Evolutionary conservation across 2,113 vertebrate genomes (phyloP).

Genomic region (Rhinolophus ferrumequinum): DNA sequence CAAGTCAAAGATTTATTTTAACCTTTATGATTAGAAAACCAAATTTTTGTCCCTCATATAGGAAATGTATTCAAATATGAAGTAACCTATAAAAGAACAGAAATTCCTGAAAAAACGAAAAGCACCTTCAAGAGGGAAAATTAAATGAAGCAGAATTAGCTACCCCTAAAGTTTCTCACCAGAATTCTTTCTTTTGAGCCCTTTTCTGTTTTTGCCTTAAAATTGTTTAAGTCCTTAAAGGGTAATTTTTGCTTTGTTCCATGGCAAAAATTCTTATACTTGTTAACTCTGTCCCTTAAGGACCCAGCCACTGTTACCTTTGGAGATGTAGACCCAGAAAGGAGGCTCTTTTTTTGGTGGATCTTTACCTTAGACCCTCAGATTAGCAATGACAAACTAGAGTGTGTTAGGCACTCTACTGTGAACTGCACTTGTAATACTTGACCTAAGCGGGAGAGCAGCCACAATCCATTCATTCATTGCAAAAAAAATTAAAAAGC

Average conservation of each 20-base stretch:
- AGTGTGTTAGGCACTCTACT: neutral
- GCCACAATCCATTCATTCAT: neutral
- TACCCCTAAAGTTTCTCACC: neutral
- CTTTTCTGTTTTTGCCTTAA: neutral
- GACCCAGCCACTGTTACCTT: neutral
- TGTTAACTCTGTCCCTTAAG: neutral
- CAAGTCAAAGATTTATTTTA: conserved; percentile 27
- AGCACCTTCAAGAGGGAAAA: neutral
- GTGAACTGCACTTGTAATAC: neutral
- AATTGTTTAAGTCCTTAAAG: neutral
- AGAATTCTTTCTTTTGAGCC: neutral
- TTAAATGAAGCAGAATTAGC: neutral
- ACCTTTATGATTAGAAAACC: neutral
- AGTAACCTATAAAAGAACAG: neutral
- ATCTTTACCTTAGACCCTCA: neutral
- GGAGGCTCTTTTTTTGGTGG: neutral
- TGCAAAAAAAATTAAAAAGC: neutral
- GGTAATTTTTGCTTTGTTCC: neutral
- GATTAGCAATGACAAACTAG: neutral
- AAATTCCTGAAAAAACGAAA: neutral
- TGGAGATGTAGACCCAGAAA: neutral
- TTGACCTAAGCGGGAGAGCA: neutral
- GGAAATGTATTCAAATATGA: neutral
- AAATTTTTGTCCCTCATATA: neutral
- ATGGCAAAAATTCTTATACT: neutral